A percentile compares a stretch with the other conserved stretches of the same genome.
Conservation (phyloP, 2,888 invertebrate genomes). For the Acleris holmiana region DNA sequence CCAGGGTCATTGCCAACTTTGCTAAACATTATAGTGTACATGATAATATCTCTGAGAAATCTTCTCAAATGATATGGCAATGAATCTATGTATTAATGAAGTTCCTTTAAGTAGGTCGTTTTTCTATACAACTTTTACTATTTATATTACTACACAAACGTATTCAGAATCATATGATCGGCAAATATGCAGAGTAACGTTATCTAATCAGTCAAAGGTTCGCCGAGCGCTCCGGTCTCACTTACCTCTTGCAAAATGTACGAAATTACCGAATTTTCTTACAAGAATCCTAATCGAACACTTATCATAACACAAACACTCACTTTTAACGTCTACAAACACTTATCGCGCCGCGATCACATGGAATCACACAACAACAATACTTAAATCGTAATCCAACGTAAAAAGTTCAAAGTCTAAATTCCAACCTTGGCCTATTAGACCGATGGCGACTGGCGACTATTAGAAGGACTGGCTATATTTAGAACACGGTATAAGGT, state of each 20-base stretch:
- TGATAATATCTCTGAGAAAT: too few species aligned
- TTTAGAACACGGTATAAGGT: constrained; percentile 36
- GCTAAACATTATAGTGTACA: too few species aligned
- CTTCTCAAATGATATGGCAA: too few species aligned
- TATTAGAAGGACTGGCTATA: constrained; percentile 20
- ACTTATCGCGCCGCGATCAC: not conserved
- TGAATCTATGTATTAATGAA: too few species aligned
- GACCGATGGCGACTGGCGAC: not conserved
- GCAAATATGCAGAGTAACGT: not conserved
- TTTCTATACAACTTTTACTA: not conserved
- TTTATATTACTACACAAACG: not conserved
- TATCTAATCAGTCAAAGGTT: not conserved
- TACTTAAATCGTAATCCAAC: not conserved
- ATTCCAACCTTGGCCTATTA: constrained; percentile 45
- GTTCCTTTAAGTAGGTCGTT: not conserved
- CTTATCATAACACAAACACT: not conserved
- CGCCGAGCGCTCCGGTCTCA: too few species aligned
- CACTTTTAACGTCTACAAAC: not conserved
- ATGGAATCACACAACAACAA: not conserved
- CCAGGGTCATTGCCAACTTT: too few species aligned
- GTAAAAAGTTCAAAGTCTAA: constrained; percentile 48
- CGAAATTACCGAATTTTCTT: too few species aligned
- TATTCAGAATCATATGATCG: not conserved
- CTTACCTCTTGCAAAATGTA: too few species aligned
- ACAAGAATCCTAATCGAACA: too few species aligned